phyloP scores from a whole-genome alignment of 2,797 vertebrate genomes.

The Lepus oiostolus region DNA sequence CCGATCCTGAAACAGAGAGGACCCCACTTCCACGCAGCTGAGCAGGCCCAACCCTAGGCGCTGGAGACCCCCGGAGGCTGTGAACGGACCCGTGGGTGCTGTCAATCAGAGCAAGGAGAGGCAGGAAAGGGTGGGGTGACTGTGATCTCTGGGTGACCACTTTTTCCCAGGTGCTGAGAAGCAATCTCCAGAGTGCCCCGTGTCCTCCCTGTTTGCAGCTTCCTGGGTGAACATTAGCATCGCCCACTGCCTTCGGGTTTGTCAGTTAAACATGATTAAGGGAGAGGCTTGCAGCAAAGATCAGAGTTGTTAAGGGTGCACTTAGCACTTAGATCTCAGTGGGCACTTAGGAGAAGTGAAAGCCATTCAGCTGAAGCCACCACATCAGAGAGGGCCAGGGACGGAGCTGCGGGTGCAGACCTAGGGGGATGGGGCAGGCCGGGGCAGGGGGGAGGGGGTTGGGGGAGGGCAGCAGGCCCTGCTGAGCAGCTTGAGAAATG shows the following conservation, averaged over 20 bases:
- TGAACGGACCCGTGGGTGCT: neutral
- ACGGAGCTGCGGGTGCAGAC: neutral
- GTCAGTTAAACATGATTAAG: constrained; percentile 72
- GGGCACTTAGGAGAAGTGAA: constrained; percentile 46
- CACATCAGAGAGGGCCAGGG: neutral
- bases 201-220: constrained; percentile 13
- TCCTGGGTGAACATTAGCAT: constrained; percentile 57
- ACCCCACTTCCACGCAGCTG: neutral
- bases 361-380: neutral
- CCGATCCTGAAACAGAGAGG: neutral
- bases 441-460: neutral
- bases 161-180: constrained; percentile 58
- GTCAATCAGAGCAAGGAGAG: neutral
- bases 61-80: neutral
- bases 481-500: neutral
- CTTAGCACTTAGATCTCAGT: constrained; percentile 64
- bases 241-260: constrained; percentile 47
- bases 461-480: neutral
- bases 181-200: constrained; percentile 39
- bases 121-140: neutral
- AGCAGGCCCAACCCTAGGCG: neutral
- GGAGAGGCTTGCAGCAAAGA: constrained; percentile 51
- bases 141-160: neutral
- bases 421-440: neutral
- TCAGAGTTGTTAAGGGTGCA: constrained; percentile 64